Evolutionary conservation across 2,888 invertebrate species (phyloP), one percentile per base, ranked within the genome.

Genomic region (Cantharis rufa): DNA sequence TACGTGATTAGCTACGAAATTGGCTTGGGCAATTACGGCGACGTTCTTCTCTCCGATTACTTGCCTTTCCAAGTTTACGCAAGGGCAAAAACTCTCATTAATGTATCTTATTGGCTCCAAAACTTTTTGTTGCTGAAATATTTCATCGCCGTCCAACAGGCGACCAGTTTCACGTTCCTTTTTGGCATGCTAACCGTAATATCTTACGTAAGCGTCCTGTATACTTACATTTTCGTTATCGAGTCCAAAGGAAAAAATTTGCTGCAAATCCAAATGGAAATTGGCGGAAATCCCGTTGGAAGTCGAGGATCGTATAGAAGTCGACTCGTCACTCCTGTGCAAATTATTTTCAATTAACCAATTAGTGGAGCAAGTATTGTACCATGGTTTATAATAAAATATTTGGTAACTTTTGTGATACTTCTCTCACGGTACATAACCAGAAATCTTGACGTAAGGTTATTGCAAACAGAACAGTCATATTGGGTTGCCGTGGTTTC

Each of bases 261-360:
- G 32, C 72, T 84, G 13, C 81, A 83, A 71, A 80, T 86, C 9
- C 85, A 86, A 75, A 74, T 82, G 28, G 82, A 82, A 74, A 78
- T 86, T 18, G 86, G 86, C 11, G 85, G 86, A 7, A 86, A 86
- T 80, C 85, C 86, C 0, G 75, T 85, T 10, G 86, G 86, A n/a
- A 82, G 68, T 11, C 80, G 85, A 69, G 80, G 82, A 1, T 79
- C 76, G 15, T 76, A 68, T 69, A 72, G 24, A 63, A 15, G 28
- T 48, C 15, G 24, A n/a, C 9, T 10, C 13, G 1, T 13, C 24
- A 21, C 10, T 13, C 64, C 64, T n/a, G 5, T 7, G 1, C 21
- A 66, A n/a, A 21, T 66, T 16, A 1, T n/a, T n/a, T 13, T 48
- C n/a, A 13, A 32, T 7, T 48, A 48, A 9, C n/a, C 7, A n/a